Percentiles rank a stretch among this genome's conserved stretches.
Evolutionary conservation across 2,888 invertebrate species (phyloP).

Genomic region (Gymnosoma rotundatum): DNA sequence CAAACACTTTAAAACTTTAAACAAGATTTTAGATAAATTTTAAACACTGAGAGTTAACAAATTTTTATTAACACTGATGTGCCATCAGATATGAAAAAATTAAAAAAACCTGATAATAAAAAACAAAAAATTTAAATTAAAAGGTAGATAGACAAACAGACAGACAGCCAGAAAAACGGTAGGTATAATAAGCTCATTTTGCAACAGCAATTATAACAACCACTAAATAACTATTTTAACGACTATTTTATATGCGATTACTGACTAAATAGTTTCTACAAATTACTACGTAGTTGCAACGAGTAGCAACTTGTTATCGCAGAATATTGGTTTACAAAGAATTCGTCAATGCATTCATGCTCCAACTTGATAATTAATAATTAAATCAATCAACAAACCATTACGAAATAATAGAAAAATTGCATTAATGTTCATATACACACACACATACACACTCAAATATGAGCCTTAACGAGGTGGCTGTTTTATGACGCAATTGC

Average conservation of each 20-base stretch:
- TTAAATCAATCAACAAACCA: constrained; percentile 63
- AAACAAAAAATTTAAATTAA: constrained; percentile 31
- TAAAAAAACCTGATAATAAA: constrained; percentile 28
- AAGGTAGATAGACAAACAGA: constrained; percentile 1
- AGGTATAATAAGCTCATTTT: constrained; percentile 2
- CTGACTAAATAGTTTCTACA: neutral
- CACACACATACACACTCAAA: no score
- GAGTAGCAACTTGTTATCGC: neutral
- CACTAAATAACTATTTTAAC: constrained; percentile 10
- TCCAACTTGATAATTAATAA: constrained; percentile 59
- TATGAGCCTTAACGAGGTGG: no score
- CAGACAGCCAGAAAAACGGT: constrained; percentile 15
- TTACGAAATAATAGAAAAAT: constrained; percentile 25
- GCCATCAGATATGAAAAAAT: constrained; percentile 39
- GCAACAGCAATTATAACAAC: constrained; percentile 11
- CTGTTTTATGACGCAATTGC: no score
- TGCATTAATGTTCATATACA: no score
- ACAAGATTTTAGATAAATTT: constrained; percentile 57
- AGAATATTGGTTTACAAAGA: constrained; percentile 23
- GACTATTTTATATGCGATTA: constrained; percentile 1
- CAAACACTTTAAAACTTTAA: constrained; percentile 24
- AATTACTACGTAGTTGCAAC: neutral
- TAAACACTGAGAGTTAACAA: constrained; percentile 42
- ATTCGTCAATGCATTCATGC: constrained; percentile 45
- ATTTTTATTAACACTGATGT: constrained; percentile 58